Conservation (phyloP, 1,140 invertebrate species). For the Eciton burchellii region DNA sequence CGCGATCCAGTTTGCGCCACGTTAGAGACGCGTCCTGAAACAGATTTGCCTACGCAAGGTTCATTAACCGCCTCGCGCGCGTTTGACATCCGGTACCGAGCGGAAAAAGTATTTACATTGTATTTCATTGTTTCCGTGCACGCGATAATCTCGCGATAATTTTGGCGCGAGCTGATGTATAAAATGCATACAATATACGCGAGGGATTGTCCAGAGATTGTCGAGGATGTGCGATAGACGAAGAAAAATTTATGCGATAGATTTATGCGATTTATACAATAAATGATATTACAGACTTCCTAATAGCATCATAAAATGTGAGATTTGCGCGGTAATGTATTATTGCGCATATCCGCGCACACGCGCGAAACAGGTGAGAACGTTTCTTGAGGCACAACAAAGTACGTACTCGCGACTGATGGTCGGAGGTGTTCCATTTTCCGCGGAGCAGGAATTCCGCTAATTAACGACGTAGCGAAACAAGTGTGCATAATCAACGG, state of each 20-base stretch:
- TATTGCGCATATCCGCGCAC: too few species aligned
- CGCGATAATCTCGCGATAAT: neutral
- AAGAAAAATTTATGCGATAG: too few species aligned
- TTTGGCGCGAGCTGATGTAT: neutral
- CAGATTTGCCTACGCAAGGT: constrained; percentile 28
- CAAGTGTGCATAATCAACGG: constrained; percentile 72
- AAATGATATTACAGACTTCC: too few species aligned
- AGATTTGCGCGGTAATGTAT: too few species aligned
- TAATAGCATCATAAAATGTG: too few species aligned
- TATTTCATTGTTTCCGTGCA: constrained; percentile 32
- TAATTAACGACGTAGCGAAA: constrained; percentile 73
- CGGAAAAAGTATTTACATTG: constrained; percentile 36
- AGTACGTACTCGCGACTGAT: constrained; percentile 31
- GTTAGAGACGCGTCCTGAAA: constrained; percentile 28
- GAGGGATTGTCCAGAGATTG: too few species aligned
- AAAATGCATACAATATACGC: too few species aligned
- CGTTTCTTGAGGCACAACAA: constrained; percentile 13
- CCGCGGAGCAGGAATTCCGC: constrained; percentile 51
- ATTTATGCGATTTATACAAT: too few species aligned
- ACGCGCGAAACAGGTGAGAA: too few species aligned
- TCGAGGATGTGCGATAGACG: too few species aligned
- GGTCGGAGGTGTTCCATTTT: constrained; percentile 31
- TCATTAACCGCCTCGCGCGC: constrained; percentile 24
- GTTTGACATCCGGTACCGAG: constrained; percentile 12
- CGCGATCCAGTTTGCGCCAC: neutral